A percentile compares a stretch with the other conserved stretches of the same genome.
Conservation (phyloP, 2,113 vertebrate species). For the Trichechus manatus region DNA sequence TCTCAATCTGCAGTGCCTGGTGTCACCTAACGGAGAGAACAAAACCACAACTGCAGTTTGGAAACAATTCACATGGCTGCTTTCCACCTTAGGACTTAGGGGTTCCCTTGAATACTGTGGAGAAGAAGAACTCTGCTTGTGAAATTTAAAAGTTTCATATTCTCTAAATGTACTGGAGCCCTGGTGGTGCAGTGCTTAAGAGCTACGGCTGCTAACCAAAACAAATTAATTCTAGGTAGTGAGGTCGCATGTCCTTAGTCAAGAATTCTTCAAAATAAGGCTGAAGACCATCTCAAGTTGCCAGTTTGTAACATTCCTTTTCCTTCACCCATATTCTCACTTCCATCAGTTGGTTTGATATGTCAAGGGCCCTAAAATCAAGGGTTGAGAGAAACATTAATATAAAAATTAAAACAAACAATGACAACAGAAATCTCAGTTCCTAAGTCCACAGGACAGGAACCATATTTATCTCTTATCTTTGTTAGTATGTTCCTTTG, state of each 20-base stretch:
- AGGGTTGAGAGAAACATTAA: not conserved
- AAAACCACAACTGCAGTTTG: not conserved
- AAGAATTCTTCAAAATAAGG: not conserved
- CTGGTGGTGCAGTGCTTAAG: too few species aligned
- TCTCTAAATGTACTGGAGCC: not conserved
- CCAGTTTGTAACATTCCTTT: not conserved
- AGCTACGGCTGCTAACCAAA: not conserved
- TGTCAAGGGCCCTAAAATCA: not conserved
- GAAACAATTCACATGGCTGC: not conserved
- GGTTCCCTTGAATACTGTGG: not conserved
- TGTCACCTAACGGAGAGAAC: not conserved
- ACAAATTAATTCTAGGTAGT: not conserved
- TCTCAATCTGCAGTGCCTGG: not conserved
- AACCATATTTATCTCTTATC: not conserved
- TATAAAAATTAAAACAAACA: not conserved
- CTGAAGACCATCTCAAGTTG: not conserved
- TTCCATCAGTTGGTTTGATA: not conserved
- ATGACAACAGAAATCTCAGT: not conserved
- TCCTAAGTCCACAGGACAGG: not conserved
- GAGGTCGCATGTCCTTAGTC: not conserved
- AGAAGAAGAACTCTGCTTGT: not conserved
- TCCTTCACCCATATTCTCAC: not conserved
- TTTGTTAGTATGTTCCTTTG: not conserved
- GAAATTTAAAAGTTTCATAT: not conserved
- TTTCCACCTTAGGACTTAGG: not conserved